These are phyloP conservation scores for Boulengeromyrus knoepffleri DNA, from an alignment of 2,113 vertebrate species.

Conservation along the genomic window DNA sequence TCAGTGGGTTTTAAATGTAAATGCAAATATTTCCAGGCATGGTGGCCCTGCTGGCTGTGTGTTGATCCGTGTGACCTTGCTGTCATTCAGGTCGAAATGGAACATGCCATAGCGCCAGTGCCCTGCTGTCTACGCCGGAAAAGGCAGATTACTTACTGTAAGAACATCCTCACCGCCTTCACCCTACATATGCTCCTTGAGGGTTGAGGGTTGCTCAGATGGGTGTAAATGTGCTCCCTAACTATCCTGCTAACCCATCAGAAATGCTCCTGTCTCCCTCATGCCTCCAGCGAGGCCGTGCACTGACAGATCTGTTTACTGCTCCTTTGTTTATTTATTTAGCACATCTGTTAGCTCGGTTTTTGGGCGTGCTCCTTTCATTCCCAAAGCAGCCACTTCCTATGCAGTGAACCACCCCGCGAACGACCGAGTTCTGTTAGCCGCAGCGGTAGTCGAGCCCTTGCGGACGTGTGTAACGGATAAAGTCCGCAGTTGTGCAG, in stretches of 20 bases:
- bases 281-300: background rate
- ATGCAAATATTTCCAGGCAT: background rate
- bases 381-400: background rate
- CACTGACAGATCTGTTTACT: background rate
- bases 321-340: background rate
- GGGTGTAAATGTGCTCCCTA: background rate
- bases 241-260: background rate
- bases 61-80: background rate
- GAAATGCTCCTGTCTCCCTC: background rate
- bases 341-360: background rate
- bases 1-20: background rate
- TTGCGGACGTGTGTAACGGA: background rate
- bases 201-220: background rate
- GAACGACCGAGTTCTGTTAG: background rate
- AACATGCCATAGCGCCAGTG: slow-evolving; percentile 58
- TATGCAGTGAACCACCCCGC: background rate
- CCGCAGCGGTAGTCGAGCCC: background rate
- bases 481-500: background rate
- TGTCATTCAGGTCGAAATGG: slow-evolving; percentile 43
- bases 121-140: slow-evolving; percentile 58
- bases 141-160: slow-evolving; percentile 76
- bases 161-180: slow-evolving; percentile 37
- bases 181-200: background rate
- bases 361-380: background rate
- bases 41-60: background rate